phyloP scores from a whole-genome alignment of 2,113 vertebrate species.

The Phocoena phocoena region DNA sequence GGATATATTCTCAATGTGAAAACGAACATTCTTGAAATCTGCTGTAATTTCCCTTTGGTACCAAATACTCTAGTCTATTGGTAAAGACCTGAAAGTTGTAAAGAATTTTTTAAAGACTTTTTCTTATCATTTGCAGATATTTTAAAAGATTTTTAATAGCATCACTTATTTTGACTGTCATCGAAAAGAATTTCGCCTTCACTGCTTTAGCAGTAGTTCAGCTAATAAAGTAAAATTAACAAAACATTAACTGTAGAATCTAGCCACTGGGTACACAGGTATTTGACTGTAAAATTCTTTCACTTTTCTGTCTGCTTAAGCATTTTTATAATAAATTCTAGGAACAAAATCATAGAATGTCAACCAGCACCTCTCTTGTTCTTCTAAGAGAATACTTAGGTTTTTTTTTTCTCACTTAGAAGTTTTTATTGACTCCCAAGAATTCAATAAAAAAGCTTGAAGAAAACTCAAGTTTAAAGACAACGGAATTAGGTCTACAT shows the following conservation, averaged over 20 bases:
- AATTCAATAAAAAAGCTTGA: background rate
- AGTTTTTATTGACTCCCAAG: background rate
- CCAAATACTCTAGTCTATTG: background rate
- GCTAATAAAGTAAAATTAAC: background rate
- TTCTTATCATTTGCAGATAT: background rate
- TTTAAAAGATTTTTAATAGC: background rate
- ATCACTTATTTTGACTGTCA: background rate
- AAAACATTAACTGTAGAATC: background rate
- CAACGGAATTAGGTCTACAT: background rate
- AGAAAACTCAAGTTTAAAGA: background rate
- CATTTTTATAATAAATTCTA: background rate
- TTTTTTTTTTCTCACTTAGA: background rate
- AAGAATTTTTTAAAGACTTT: background rate
- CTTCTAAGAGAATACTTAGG: background rate
- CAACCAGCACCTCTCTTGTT: background rate
- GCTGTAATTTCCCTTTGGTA: background rate
- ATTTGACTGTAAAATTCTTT: background rate
- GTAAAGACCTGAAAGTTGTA: background rate
- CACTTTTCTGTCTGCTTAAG: background rate
- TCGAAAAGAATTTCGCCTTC: background rate
- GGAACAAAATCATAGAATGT: background rate
- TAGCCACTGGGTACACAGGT: background rate
- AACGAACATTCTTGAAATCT: background rate
- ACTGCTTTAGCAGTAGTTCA: background rate
- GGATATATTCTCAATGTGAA: background rate